These are phyloP conservation scores for Cyrtodaria siliqua DNA, from an alignment of 2,888 invertebrate genomes.

Conservation along the genomic window DNA sequence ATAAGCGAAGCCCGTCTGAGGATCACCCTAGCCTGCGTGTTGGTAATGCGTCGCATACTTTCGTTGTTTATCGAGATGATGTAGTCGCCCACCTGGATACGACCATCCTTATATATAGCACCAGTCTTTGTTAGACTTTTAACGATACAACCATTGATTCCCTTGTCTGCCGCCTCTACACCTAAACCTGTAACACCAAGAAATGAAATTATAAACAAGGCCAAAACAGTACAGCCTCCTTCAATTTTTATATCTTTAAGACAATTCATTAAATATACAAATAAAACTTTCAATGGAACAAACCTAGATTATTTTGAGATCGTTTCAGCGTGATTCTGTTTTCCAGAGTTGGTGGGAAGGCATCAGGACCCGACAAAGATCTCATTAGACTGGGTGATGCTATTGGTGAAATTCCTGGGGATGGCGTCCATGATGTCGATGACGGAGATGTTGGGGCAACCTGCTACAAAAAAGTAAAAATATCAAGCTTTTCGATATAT, in stretches of 20 bases:
- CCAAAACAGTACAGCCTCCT: too few species aligned
- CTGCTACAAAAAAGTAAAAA: slow-evolving; percentile 23
- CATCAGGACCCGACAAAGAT: slow-evolving; percentile 73
- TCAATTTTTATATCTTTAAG: too few species aligned
- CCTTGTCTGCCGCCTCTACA: slow-evolving; percentile 88
- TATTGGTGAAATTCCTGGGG: slow-evolving; percentile 77
- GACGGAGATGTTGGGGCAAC: slow-evolving; percentile 63
- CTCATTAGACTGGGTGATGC: slow-evolving; percentile 76
- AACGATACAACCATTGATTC: slow-evolving; percentile 88
- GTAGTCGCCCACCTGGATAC: slow-evolving; percentile 88
- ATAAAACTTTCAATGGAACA: slow-evolving; percentile 61
- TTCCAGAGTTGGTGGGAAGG: slow-evolving; percentile 87
- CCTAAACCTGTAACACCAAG: slow-evolving; percentile 86
- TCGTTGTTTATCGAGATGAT: slow-evolving; percentile 88
- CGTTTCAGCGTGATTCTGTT: slow-evolving; percentile 88
- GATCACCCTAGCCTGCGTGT: slow-evolving; percentile 88
- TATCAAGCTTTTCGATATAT: too few species aligned
- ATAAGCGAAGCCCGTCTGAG: slow-evolving; percentile 88
- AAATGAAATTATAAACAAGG: background rate
- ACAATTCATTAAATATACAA: too few species aligned
- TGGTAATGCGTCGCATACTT: slow-evolving; percentile 88
- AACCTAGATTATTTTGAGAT: slow-evolving; percentile 88
- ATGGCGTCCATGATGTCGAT: slow-evolving; percentile 69
- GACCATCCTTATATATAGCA: slow-evolving; percentile 88
- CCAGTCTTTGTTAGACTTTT: slow-evolving; percentile 87